Evolutionary conservation across 2,113 vertebrate genomes (phyloP).

Genomic region (Lathamus discolor): DNA sequence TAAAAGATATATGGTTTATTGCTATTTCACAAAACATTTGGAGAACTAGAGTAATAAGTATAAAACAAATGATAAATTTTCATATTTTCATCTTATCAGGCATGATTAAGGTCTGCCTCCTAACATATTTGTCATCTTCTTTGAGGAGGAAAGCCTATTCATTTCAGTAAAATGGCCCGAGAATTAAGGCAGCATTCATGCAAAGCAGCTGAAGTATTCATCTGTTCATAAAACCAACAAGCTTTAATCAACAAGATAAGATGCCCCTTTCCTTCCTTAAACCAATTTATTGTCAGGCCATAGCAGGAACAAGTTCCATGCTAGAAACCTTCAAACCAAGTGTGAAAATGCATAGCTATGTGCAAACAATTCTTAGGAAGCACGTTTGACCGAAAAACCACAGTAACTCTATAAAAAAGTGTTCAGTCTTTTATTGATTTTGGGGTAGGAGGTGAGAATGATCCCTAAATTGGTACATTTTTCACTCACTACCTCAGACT

Average conservation of each 20-base stretch:
- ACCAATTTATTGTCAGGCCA: not conserved
- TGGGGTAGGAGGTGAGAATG: not conserved
- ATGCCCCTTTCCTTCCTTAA: not conserved
- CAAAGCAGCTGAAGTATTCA: not conserved
- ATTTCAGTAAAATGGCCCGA: not conserved
- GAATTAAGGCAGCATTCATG: slow-evolving; percentile 1
- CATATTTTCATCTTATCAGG: not conserved
- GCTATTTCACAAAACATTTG: slow-evolving; percentile 29
- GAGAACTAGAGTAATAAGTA: slow-evolving; percentile 22
- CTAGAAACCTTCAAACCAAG: not conserved
- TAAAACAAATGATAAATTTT: not conserved
- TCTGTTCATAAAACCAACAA: slow-evolving; percentile 26
- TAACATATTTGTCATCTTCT: not conserved
- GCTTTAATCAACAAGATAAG: slow-evolving; percentile 2
- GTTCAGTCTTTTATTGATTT: not conserved
- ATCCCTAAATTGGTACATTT: not conserved
- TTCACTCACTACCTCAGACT: not conserved
- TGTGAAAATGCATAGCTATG: not conserved
- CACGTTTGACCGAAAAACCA: not conserved
- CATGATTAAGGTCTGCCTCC: not conserved
- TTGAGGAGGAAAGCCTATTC: not conserved
- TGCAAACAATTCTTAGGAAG: not conserved
- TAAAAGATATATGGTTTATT: slow-evolving; percentile 1
- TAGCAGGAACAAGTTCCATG: not conserved
- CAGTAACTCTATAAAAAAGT: not conserved